These are phyloP conservation scores for Ceratosolen solmsi DNA, from an alignment of 1,140 invertebrate genomes.

Conservation along the genomic window DNA sequence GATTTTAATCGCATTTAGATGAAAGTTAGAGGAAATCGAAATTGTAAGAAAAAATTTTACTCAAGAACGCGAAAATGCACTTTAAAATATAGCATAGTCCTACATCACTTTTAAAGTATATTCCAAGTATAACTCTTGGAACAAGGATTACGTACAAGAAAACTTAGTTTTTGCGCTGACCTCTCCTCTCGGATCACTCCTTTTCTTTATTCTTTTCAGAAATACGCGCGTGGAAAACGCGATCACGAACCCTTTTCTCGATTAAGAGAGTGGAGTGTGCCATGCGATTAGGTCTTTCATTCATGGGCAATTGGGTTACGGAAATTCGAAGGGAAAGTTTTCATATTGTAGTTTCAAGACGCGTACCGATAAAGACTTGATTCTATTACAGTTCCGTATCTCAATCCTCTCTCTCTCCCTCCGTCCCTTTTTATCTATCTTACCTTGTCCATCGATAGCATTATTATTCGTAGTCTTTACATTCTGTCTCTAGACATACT, in stretches of 20 bases:
- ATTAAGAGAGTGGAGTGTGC: constrained; percentile 10
- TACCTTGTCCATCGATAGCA: neutral
- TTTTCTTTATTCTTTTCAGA: neutral
- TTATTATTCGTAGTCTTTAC: too few species aligned
- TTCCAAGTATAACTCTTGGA: too few species aligned
- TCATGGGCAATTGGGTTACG: constrained; percentile 44
- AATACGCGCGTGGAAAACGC: constrained; percentile 25
- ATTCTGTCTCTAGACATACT: neutral
- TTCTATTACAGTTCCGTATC: constrained; percentile 36
- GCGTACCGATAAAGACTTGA: constrained; percentile 27
- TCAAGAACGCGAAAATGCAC: too few species aligned
- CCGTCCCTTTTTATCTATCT: neutral
- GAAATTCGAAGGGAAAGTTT: constrained; percentile 47
- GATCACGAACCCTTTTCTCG: constrained; percentile 37
- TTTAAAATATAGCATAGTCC: too few species aligned
- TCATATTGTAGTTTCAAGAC: constrained; percentile 27
- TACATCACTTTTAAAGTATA: too few species aligned
- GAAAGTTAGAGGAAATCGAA: too few species aligned
- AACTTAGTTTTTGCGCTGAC: neutral
- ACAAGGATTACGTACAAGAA: too few species aligned
- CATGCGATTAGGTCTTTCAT: constrained; percentile 13
- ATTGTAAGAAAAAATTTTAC: too few species aligned
- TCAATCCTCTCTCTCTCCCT: neutral
- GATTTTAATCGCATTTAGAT: too few species aligned
- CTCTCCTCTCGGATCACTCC: neutral